A percentile compares a stretch with the other conserved stretches of the same genome.
phyloP scores from a whole-genome alignment of 2,888 invertebrate species.

The Sinotaia quadrata region DNA sequence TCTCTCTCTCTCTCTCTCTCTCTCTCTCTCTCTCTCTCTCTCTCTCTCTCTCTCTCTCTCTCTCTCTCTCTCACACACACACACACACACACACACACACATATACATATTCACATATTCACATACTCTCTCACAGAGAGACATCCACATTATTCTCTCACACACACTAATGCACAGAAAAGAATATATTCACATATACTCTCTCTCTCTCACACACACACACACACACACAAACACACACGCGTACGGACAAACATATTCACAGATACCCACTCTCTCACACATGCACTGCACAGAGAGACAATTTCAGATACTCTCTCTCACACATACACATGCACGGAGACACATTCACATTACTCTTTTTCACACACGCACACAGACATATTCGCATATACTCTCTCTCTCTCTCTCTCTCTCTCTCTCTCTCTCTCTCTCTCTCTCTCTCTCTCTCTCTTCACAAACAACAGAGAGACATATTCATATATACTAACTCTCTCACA shows the following conservation, averaged over 20 bases:
- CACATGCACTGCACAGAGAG: not conserved
- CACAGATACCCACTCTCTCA: not conserved
- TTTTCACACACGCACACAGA: not conserved
- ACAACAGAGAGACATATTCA: not conserved
- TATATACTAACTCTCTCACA: not conserved
- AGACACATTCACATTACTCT: not conserved
- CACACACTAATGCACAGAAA: constrained; percentile 5
- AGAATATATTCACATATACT: too few species aligned
- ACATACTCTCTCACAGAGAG: constrained; percentile 2
- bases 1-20: not conserved
- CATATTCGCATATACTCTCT: not conserved
- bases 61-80: constrained; percentile 7
- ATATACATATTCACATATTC: not conserved
- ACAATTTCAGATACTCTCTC: not conserved
- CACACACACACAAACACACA: too few species aligned
- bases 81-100: not conserved
- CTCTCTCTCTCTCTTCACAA: not conserved
- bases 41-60: constrained; percentile 1
- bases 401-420: not conserved
- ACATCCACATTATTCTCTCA: not conserved
- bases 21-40: not conserved
- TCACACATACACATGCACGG: constrained; percentile 1
- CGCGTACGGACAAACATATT: constrained; percentile 1
- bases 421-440: not conserved
- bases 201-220: too few species aligned